Percentiles rank a stretch among this genome's conserved stretches.
Conservation (phyloP, 2,888 invertebrate genomes). For the Flexamia atlantica region DNA sequence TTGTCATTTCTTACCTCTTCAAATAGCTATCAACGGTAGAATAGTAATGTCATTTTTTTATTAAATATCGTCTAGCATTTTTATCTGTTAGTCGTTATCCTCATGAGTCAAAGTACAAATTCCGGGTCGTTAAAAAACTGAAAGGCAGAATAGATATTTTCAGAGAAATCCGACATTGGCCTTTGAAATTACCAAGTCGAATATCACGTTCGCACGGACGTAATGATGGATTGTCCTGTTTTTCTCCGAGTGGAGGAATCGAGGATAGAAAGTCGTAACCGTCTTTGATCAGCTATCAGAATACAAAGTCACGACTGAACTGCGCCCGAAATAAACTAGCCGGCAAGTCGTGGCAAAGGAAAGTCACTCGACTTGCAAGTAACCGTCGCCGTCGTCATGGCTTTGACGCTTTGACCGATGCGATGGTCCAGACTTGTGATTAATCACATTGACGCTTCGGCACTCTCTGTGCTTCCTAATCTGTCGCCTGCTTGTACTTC, state of each 20-base stretch:
- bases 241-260: neutral
- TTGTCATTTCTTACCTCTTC: too few species aligned
- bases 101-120: too few species aligned
- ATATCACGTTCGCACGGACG: neutral
- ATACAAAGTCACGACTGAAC: neutral
- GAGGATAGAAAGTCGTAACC: neutral
- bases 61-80: too few species aligned
- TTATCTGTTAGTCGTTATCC: too few species aligned
- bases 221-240: slow-evolving; percentile 2
- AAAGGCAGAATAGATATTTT: neutral
- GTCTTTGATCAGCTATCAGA: slow-evolving; percentile 34
- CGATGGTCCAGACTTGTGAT: neutral
- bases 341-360: slow-evolving; percentile 31
- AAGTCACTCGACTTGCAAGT: neutral
- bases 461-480: too few species aligned
- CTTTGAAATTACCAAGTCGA: neutral
- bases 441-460: neutral
- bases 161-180: slow-evolving; percentile 27
- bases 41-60: too few species aligned
- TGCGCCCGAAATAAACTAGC: neutral
- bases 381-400: neutral
- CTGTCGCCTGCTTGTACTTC: too few species aligned
- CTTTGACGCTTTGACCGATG: too few species aligned
- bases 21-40: too few species aligned
- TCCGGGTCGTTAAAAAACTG: neutral